Conservation (phyloP, 2,888 invertebrate species). For the Escarpia spicata region DNA sequence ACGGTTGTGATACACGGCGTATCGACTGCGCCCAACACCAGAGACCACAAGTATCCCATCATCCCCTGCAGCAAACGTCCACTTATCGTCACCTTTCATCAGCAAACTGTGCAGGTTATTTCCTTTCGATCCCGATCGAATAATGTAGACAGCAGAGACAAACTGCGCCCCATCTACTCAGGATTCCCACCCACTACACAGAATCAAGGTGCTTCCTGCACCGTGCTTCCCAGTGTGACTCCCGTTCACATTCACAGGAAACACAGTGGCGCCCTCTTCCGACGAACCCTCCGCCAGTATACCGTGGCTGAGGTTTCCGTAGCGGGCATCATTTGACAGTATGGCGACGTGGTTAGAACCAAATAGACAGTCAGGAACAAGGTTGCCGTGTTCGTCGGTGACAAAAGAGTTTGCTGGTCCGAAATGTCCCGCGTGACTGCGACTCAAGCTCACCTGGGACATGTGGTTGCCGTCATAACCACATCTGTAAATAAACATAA, state of each 20-base stretch:
- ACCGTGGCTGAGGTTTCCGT: slow-evolving; percentile 47
- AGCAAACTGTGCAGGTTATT: slow-evolving; percentile 40
- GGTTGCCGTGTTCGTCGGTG: slow-evolving; percentile 36
- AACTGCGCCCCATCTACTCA: slow-evolving; percentile 14
- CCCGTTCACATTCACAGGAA: slow-evolving; percentile 45
- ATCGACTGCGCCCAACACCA: slow-evolving; percentile 40
- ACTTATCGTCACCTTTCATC: slow-evolving; percentile 49
- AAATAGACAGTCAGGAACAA: slow-evolving; percentile 46
- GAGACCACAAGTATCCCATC: slow-evolving; percentile 36
- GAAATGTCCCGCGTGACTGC: slow-evolving; percentile 8
- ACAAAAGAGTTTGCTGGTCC: neutral
- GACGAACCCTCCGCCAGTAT: slow-evolving; percentile 35
- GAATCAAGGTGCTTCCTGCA: slow-evolving; percentile 43
- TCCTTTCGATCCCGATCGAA: slow-evolving; percentile 47
- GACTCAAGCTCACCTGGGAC: slow-evolving; percentile 6
- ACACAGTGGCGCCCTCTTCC: slow-evolving; percentile 21
- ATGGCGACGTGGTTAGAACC: slow-evolving; percentile 48
- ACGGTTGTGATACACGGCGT: slow-evolving; percentile 48
- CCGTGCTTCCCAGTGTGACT: slow-evolving; percentile 32
- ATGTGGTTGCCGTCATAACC: slow-evolving; percentile 51
- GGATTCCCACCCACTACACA: slow-evolving; percentile 45
- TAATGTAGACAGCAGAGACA: slow-evolving; percentile 43
- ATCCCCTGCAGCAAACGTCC: slow-evolving; percentile 40
- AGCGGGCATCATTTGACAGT: slow-evolving; percentile 45
- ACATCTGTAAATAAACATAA: slow-evolving; percentile 26